Conservation (phyloP, 2,888 invertebrate species). For the Vannuccia rotundouncinata region DNA sequence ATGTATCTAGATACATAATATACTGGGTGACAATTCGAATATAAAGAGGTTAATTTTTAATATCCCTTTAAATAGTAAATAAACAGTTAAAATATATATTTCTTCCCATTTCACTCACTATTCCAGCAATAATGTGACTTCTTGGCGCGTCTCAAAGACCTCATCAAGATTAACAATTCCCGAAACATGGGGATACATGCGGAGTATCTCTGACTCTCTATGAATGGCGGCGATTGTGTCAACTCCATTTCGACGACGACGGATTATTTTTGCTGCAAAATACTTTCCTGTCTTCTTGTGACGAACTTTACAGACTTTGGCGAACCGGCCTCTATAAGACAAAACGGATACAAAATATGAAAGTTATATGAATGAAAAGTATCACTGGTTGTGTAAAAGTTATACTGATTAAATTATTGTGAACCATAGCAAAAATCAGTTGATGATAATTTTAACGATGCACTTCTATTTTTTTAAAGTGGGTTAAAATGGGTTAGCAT, state of each 20-base stretch:
- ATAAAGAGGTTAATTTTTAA: too few relatives aligned
- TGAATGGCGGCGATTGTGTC: conserved; percentile 1
- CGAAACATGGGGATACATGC: background rate
- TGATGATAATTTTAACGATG: too few relatives aligned
- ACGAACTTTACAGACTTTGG: conserved; percentile 14
- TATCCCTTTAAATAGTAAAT: too few relatives aligned
- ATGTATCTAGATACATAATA: too few relatives aligned
- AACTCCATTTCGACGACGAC: background rate
- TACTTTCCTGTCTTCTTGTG: background rate
- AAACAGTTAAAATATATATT: too few relatives aligned
- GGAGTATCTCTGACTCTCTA: background rate
- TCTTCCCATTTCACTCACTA: conserved; percentile 28
- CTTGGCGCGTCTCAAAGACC: conserved; percentile 1
- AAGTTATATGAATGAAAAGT: background rate
- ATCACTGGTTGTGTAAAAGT: too few relatives aligned
- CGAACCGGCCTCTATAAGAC: conserved; percentile 22
- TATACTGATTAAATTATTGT: too few relatives aligned
- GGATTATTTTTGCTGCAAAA: conserved; percentile 3
- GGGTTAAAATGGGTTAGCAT: too few relatives aligned
- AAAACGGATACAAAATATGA: background rate
- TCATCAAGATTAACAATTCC: background rate
- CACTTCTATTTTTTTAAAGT: too few relatives aligned
- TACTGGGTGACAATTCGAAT: too few relatives aligned
- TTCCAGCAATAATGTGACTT: conserved; percentile 1
- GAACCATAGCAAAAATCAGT: too few relatives aligned